Conservation (phyloP, 2,888 invertebrate species). For the Drosophila pseudotalamancana region DNA sequence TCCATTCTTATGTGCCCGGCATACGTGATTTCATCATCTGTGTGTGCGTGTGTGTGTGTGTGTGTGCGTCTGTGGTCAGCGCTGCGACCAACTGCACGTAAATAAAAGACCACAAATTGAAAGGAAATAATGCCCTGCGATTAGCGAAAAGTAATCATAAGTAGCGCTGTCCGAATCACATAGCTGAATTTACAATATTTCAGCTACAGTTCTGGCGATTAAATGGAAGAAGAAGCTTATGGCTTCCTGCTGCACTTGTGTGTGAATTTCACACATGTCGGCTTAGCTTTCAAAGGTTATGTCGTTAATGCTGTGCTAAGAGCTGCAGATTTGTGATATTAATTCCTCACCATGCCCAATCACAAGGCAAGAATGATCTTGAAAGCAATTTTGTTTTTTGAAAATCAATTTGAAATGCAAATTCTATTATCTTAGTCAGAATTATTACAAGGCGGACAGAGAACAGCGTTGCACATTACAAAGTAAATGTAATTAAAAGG, state of each 20-base stretch:
- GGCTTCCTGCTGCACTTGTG: neutral
- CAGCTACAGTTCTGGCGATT: conserved; percentile 1
- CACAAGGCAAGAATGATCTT: no score
- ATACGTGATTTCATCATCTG: conserved; percentile 41
- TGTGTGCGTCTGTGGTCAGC: conserved; percentile 58
- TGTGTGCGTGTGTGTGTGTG: neutral
- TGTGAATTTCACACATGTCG: neutral
- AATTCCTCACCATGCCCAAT: no score
- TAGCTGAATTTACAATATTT: conserved; percentile 57
- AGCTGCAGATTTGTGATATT: no score
- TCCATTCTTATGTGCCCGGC: conserved; percentile 23
- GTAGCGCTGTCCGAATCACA: conserved; percentile 47
- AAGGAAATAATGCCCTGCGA: conserved; percentile 76
- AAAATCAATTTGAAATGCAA: no score
- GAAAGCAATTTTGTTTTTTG: no score
- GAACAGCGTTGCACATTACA: no score
- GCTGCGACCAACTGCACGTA: conserved; percentile 64
- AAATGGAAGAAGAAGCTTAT: neutral
- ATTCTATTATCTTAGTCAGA: no score
- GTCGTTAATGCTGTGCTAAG: no score
- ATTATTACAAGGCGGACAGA: no score
- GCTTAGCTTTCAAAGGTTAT: neutral
- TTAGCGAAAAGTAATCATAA: conserved; percentile 79
- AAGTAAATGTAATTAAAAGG: no score
- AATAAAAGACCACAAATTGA: conserved; percentile 74